phyloP scores from a whole-genome alignment of 2,113 vertebrate genomes.

The Manacus vitellinus region DNA sequence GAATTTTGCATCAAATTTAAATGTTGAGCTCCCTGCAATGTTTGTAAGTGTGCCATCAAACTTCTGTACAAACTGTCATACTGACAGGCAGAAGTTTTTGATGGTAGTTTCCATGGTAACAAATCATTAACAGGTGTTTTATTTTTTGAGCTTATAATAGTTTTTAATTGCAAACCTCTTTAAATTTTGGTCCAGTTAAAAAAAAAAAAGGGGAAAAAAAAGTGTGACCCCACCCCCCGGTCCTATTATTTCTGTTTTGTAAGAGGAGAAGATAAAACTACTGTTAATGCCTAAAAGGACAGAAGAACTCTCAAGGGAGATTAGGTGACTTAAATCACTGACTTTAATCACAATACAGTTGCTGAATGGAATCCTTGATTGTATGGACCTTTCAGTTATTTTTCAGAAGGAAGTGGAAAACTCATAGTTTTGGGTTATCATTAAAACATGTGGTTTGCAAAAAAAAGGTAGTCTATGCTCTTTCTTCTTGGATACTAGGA shows the following conservation, averaged over 20 bases:
- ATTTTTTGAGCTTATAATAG: not conserved
- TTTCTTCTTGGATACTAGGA: not conserved
- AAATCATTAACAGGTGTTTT: not conserved
- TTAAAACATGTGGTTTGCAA: not conserved
- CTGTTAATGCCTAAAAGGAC: not conserved
- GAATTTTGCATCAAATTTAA: not conserved
- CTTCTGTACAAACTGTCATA: not conserved
- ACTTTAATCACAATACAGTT: not conserved
- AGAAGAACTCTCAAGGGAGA: not conserved
- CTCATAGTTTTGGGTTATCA: not conserved
- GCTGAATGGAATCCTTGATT: not conserved
- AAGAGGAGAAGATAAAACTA: not conserved
- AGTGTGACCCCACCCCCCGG: rapidly evolving
- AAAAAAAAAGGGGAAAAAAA: not conserved
- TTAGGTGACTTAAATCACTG: not conserved
- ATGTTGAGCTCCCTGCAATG: not conserved
- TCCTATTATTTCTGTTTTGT: not conserved
- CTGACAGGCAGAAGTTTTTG: not conserved
- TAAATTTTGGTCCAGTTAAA: not conserved
- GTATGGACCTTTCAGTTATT: not conserved
- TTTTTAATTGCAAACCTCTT: not conserved
- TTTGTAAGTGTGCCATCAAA: not conserved
- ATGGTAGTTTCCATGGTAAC: not conserved
- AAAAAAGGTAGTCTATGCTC: not conserved
- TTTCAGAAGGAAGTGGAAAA: not conserved